Percentiles rank a stretch among this genome's conserved stretches.
These are phyloP conservation scores for Corynorhinus townsendii DNA, from an alignment of 2,113 vertebrate genomes.

Conservation along the genomic window DNA sequence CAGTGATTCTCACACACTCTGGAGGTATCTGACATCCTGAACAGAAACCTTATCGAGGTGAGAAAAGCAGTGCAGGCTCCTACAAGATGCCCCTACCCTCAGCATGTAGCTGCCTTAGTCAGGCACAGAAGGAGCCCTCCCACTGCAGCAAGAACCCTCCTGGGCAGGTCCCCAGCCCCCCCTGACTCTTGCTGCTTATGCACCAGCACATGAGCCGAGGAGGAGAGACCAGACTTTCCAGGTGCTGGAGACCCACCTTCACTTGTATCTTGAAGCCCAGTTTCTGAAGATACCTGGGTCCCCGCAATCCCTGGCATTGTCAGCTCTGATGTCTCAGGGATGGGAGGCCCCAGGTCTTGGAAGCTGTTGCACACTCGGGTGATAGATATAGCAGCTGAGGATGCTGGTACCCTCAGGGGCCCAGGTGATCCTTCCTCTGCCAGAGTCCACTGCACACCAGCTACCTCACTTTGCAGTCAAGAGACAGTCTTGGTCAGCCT, in stretches of 20 bases:
- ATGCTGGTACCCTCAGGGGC: slow-evolving; percentile 77
- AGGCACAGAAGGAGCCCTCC: neutral
- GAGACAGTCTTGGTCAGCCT: slow-evolving; percentile 84
- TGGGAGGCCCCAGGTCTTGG: slow-evolving; percentile 73
- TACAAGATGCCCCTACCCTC: neutral
- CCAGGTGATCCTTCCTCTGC: neutral
- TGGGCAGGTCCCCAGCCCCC: neutral
- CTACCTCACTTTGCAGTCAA: slow-evolving; percentile 84
- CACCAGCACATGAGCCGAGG: slow-evolving; percentile 43
- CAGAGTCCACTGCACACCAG: slow-evolving; percentile 75
- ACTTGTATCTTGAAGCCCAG: neutral
- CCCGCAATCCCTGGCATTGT: slow-evolving; percentile 14
- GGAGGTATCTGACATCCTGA: neutral
- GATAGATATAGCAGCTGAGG: slow-evolving; percentile 84
- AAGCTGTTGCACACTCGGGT: slow-evolving; percentile 87
- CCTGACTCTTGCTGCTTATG: slow-evolving; percentile 45
- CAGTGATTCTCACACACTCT: neutral
- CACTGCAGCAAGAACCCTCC: neutral
- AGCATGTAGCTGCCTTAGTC: neutral
- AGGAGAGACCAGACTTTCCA: neutral
- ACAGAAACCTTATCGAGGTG: slow-evolving; percentile 39
- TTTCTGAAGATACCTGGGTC: slow-evolving; percentile 18
- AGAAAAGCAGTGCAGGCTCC: neutral
- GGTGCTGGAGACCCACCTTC: neutral
- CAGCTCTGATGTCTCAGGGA: slow-evolving; percentile 48